Evolutionary conservation across 2,113 vertebrate species (phyloP), one percentile per base, ranked within the genome.

Genomic region (Anolis carolinensis): DNA sequence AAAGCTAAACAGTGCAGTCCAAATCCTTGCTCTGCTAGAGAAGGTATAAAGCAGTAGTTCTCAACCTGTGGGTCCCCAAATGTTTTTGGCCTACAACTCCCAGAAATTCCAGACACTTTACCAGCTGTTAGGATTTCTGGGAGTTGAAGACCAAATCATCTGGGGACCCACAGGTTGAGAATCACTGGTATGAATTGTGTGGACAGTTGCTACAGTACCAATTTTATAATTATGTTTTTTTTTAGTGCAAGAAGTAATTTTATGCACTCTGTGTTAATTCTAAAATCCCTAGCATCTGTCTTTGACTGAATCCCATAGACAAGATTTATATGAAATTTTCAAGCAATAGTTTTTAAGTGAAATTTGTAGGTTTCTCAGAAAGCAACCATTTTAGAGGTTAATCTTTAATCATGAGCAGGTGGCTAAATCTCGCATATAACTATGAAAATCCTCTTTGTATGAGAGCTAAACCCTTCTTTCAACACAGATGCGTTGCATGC

Each of bases 401-500:
- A 85, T 77, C 62, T 78, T 44, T 78, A 78, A 63, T 27, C 62
- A 78, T 10, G 23, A 85, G 23, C 83, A 78, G 63, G 18, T 67
- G 73, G 39, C 32, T 39, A 30, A 71, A 70, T 36, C 44, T 68
- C 55, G 34, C 75, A 55, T n/a, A 85, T 34, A 68, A 70, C 63
- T 52, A 14, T 55, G 44, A 85, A 68, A 78, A 78, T 68, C 27
- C 44, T 68, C 44, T 77, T 50, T 52, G 48, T 25, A 32, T 59
- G 72, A 74, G 52, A n/a, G 52, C 82, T 74, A 74, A 74, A 74
- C 52, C 71, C 2, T 7, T 83, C 81, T 62, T 67, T 39, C 86
- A 77, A 83, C 65, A 84, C 87, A 27, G 27, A 32, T 27, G 88
- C 81, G 85, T 85, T 27, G 87, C 81, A 87, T 86, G n/a, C 39